These are phyloP conservation scores for Sciurus vulgaris DNA, from an alignment of 2,797 vertebrate species.

Conservation along the genomic window DNA sequence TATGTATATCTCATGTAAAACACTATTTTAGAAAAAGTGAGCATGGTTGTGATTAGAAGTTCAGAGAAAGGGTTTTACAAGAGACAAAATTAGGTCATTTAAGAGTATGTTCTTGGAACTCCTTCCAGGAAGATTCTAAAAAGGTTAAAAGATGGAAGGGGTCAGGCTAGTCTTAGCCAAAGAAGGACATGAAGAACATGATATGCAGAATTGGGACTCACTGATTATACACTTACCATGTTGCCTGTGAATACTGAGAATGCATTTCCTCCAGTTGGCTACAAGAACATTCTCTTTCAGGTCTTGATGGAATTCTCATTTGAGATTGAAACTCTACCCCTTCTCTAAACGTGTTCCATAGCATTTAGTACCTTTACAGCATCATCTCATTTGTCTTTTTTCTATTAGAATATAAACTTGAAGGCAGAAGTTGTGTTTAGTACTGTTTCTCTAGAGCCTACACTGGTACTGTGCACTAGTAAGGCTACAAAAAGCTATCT, in stretches of 20 bases:
- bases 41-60: neutral
- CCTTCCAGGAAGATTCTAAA: neutral
- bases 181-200: neutral
- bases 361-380: neutral
- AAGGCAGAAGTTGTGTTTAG: neutral
- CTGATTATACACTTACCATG: neutral
- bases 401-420: neutral
- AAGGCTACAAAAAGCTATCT: neutral
- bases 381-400: neutral
- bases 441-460: neutral
- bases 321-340: neutral
- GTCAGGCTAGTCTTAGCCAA: neutral
- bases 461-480: neutral
- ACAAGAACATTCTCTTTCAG: neutral
- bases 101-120: neutral
- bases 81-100: neutral
- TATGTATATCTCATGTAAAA: neutral
- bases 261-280: neutral
- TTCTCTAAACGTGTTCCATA: neutral
- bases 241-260: neutral
- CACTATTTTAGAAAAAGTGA: neutral
- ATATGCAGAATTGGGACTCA: neutral
- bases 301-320: neutral
- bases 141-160: neutral
- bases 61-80: neutral